Percentiles rank a stretch among this genome's conserved stretches.
These are phyloP conservation scores for Takifugu rubripes DNA, from an alignment of 2,797 vertebrate species.

Conservation along the genomic window DNA sequence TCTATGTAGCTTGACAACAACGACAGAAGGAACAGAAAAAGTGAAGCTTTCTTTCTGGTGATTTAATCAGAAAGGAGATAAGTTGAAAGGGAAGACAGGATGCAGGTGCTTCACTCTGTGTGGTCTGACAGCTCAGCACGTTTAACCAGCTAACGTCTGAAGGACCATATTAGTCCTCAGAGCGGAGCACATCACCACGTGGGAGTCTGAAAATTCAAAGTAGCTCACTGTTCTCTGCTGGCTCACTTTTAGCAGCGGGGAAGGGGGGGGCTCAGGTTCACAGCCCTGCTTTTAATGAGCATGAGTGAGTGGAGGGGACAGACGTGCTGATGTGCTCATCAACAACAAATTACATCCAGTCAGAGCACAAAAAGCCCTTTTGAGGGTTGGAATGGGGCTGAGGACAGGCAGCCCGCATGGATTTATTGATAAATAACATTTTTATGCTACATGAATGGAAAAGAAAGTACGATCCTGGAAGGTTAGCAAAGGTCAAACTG, in stretches of 20 bases:
- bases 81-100: conserved; percentile 3
- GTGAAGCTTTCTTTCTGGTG: conserved; percentile 56
- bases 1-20: conserved; percentile 31
- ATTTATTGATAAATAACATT: too few species aligned
- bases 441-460: too few species aligned
- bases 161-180: conserved; percentile 50
- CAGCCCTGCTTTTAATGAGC: too few species aligned
- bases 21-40: conserved; percentile 42
- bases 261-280: too few species aligned
- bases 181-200: conserved; percentile 14
- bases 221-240: conserved; percentile 18
- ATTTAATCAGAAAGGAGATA: conserved; percentile 37
- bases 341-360: conserved; percentile 19
- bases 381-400: too few species aligned
- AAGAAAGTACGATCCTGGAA: too few species aligned
- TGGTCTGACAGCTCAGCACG: conserved; percentile 24
- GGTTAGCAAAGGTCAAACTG: too few species aligned
- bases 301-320: too few species aligned
- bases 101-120: conserved; percentile 21
- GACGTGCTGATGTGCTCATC: conserved; percentile 1
- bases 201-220: conserved; percentile 27
- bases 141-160: not conserved
- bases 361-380: conserved; percentile 3
- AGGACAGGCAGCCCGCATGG: too few species aligned
- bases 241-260: not conserved